A percentile compares a stretch with the other conserved stretches of the same genome.
Evolutionary conservation across 2,113 vertebrate genomes (phyloP).

Genomic region (Phaethon lepturus): DNA sequence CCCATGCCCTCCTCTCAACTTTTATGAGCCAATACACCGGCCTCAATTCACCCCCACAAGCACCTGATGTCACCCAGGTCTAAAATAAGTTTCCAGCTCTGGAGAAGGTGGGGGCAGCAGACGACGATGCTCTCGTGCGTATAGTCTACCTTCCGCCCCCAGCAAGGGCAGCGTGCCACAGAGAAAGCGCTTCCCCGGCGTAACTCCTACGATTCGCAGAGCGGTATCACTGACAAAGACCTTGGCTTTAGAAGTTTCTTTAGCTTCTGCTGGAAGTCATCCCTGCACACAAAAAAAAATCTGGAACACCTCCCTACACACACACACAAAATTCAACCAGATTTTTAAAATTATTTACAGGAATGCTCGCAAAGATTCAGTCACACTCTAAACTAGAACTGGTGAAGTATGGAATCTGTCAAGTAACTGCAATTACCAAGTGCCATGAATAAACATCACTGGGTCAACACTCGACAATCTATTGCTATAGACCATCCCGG

Average conservation of each 20-base stretch:
- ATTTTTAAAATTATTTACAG: not conserved
- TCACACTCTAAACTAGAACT: not conserved
- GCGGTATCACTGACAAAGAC: constrained; percentile 43
- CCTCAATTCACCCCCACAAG: not conserved
- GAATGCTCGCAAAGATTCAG: not conserved
- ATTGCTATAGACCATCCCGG: not conserved
- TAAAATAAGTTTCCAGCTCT: not conserved
- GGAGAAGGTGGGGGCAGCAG: not conserved
- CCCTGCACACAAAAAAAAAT: not conserved
- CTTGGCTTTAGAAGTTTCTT: not conserved
- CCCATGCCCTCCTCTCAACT: not conserved
- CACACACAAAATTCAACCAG: not conserved
- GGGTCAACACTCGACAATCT: not conserved
- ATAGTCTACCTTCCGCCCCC: not conserved
- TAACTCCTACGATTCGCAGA: not conserved
- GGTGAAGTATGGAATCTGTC: not conserved
- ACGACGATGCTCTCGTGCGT: not conserved
- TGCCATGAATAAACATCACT: not conserved
- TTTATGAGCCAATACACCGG: not conserved
- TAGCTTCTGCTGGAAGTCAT: not conserved
- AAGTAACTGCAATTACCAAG: not conserved
- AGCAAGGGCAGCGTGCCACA: not conserved
- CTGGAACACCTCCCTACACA: constrained; percentile 1
- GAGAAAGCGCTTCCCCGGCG: not conserved
- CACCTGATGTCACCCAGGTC: not conserved